These are phyloP conservation scores for Artemia sp. DNA, from an alignment of 2,888 invertebrate species.

Conservation along the genomic window DNA sequence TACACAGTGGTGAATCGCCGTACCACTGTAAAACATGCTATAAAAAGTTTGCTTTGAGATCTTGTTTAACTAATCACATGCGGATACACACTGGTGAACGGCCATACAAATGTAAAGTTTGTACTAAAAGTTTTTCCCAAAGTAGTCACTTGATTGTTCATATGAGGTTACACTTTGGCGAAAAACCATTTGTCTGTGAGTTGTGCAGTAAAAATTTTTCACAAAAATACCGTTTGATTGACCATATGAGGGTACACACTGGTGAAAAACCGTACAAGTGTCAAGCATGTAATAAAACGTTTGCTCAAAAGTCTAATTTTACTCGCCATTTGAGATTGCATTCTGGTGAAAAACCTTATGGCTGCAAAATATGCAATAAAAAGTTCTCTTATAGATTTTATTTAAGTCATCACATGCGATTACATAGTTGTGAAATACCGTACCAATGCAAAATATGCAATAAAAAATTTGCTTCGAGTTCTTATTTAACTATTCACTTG, in stretches of 20 bases:
- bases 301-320: conserved; percentile 12
- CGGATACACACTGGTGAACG: background rate
- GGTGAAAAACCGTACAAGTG: conserved; percentile 21
- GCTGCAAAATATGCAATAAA: conserved; percentile 1
- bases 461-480: background rate
- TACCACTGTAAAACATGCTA: conserved; percentile 16
- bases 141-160: conserved; percentile 7
- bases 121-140: conserved; percentile 9
- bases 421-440: background rate
- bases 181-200: conserved; percentile 20
- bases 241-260: conserved; percentile 20
- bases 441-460: background rate
- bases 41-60: conserved; percentile 7
- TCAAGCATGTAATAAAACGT: conserved; percentile 17
- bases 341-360: background rate
- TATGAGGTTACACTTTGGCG: conserved; percentile 16
- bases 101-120: conserved; percentile 14
- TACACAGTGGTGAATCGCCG: conserved; percentile 17
- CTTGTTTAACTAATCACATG: conserved; percentile 8
- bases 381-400: background rate
- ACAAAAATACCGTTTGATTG: background rate
- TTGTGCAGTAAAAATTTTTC: conserved; percentile 18
- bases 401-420: background rate
- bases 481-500: conserved; percentile 19
- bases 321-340: background rate